Evolutionary conservation across 2,113 vertebrate species (phyloP), one percentile per base, ranked within the genome.

Genomic region (Urocolius indicus): DNA sequence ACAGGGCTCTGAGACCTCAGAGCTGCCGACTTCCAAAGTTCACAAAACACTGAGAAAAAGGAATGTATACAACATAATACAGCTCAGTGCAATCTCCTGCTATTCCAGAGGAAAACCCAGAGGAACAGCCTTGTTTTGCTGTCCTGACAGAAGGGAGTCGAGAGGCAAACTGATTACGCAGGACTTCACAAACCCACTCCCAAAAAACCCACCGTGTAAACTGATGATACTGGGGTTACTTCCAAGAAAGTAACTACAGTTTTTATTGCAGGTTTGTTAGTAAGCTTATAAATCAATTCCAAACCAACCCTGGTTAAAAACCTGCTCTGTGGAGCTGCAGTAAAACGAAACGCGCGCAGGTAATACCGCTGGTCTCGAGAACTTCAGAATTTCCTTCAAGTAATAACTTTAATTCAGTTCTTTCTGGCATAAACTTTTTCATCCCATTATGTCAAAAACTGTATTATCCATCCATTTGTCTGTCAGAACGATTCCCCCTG

Each of bases 381-480:
- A 98, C 97, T 98, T 98, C 94, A 97, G 94, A 97, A 97, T 98
- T 97, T 97, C 97, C 96, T 98, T 94, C 89, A 97, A 98, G 98
- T 97, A 97, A 97, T 97, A 98, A 98, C 98, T 98, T 98, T 98
- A 98, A 98, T 98, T 98, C 97, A 97, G 97, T 98, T 97, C 98
- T 98, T 98, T 98, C 98, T 98, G 97, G 97, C 96, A 98, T 98
- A 98, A 98, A 98, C 97, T 98, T 98, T 97, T 98, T 98, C 97
- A 98, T 98, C 96, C 98, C 97, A 98, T 98, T 98, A 98, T 98
- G 98, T 98, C 98, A 98, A 98, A 98, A 98, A 98, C 96, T 96
- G 97, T 98, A 98, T 98, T 98, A 98, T 98, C 97, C 97, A 98
- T 98, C 98, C 98, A 98, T 98, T 98, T 98, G 98, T 98, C 98